Base-by-base conservation (phyloP, 1,140 invertebrate genomes). In the Hirudo medicinalis region DNA sequence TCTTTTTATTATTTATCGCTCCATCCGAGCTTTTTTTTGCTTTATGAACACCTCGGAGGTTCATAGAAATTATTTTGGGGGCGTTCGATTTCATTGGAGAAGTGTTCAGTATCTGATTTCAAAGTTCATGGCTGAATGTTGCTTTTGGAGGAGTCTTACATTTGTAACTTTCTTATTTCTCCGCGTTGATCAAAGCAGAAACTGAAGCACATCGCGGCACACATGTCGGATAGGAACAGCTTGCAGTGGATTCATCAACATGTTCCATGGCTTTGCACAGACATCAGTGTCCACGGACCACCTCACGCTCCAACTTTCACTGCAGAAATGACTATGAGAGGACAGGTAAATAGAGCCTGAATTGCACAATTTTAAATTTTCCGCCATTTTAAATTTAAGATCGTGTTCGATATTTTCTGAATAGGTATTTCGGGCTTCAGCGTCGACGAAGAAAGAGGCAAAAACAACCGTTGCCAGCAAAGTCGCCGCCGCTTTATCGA, bases 31-130 rank as follows among this genome's bases (percentile, higher is more conserved):
- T 15, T 49, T 49, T 49, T 49, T 49, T 49, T 49, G 4, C 43
- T 49, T 49, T 49, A 49, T 49, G 43, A 49, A 49, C 43, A 49
- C 43, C 43, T 49, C 43, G 4, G 43, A 49, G 22, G 57, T 63
- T 63, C 22, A 32, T 22, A 32, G 57, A 63, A 25, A 32, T 63
- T 25, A 32, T 63, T 63, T 63, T 63, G 57, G 11, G 22, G 29
- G 57, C 29, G 22, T 63, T 63, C 29, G 57, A 63, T 63, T 63
- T 63, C 29, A 32, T 63, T 63, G 57, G 19, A 63, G 57, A 63
- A 22, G 29, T 63, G 22, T 63, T 32, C 22, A n/a, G 57, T 63
- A 63, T 22, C 22, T 32, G 57, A 25, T 63, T 63, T 63, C 22
- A 63, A 25, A 49, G 43, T 22, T 63, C 29, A 63, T 63, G 22